A percentile compares a stretch with the other conserved stretches of the same genome.
phyloP scores from a whole-genome alignment of 2,113 vertebrate genomes.

The Nicator chloris region DNA sequence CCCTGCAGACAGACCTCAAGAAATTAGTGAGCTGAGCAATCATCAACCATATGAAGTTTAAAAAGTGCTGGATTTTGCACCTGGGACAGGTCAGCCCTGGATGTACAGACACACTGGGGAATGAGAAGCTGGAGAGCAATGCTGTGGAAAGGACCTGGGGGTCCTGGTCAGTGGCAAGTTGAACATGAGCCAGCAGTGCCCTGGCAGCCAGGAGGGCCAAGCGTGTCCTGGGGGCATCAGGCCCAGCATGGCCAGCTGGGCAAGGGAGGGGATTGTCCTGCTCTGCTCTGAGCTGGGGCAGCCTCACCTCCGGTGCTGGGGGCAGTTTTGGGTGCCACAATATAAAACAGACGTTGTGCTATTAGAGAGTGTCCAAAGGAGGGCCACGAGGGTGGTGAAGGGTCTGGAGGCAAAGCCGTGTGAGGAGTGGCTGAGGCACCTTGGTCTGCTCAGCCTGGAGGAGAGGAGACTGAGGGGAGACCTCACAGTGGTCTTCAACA shows the following conservation, averaged over 20 bases:
- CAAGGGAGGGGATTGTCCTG: neutral
- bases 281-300: accelerated
- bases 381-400: accelerated
- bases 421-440: neutral
- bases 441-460: neutral
- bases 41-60: neutral
- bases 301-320: accelerated
- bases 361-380: neutral
- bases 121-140: neutral
- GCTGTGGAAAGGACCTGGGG: accelerated
- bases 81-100: neutral
- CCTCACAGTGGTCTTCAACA: accelerated
- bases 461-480: neutral
- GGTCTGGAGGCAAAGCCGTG: accelerated
- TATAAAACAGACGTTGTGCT: accelerated
- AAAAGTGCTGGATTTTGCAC: neutral
- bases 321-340: neutral
- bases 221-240: accelerated
- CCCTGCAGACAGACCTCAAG: neutral
- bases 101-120: neutral
- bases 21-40: neutral
- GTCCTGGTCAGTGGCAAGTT: accelerated
- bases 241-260: accelerated
- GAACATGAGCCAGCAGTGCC: neutral
- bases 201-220: neutral